phyloP scores from a whole-genome alignment of 1,140 invertebrate species.

The Periplaneta americana region DNA sequence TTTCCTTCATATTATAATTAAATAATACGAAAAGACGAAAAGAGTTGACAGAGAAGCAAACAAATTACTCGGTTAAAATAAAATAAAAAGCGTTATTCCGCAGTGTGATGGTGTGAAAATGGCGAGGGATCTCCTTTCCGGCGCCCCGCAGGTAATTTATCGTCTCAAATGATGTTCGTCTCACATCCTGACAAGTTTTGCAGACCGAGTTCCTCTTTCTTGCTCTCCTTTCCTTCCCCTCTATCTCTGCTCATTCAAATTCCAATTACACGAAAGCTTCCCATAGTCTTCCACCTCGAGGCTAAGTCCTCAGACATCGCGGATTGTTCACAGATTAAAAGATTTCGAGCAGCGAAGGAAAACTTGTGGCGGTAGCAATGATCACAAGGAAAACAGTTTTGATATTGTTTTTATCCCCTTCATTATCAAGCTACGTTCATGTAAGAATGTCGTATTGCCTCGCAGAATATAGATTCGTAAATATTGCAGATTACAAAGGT shows the following conservation, averaged over 20 bases:
- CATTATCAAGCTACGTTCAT: background rate
- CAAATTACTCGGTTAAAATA: background rate
- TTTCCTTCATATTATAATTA: background rate
- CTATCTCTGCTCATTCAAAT: background rate
- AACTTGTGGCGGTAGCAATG: background rate
- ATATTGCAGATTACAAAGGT: no score
- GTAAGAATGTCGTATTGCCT: background rate
- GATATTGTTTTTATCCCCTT: background rate
- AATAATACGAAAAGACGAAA: background rate
- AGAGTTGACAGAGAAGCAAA: no score
- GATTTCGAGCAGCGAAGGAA: background rate
- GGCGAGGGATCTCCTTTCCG: background rate
- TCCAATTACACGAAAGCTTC: background rate
- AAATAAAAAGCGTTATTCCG: background rate
- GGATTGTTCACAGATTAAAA: background rate
- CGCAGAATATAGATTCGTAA: no score
- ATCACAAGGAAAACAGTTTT: background rate
- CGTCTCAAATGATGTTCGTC: background rate
- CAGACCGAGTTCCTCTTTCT: background rate
- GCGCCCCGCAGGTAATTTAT: background rate
- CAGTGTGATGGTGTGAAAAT: background rate
- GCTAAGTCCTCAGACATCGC: background rate
- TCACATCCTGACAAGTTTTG: background rate
- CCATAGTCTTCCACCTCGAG: background rate
- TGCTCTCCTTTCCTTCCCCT: background rate